Base-by-base conservation (phyloP, 1,140 invertebrate genomes). In the Contarinia nasturtii region DNA sequence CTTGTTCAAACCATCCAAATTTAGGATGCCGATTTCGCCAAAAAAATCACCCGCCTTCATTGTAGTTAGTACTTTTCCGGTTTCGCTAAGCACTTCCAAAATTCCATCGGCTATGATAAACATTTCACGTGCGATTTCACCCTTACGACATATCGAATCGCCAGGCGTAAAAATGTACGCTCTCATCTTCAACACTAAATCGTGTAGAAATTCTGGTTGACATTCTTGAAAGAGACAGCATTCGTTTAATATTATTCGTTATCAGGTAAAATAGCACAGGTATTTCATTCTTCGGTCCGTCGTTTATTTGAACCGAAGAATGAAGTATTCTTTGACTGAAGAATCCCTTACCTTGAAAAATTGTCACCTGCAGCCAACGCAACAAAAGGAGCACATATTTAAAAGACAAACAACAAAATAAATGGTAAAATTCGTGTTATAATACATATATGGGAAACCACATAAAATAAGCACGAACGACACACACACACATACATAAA, bases 11-110 rank as follows among this genome's bases (percentile, higher is more conserved):
- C 90, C 91, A 61, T 95, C 90, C 33, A 97, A 69, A 64, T 95
- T 95, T 1, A 97, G 73, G 53, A 97, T 95, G 33, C 91, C 92
- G 55, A 97, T 97, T 69, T 97, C 92, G 7, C 92, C 92, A 58
- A 97, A 97, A 67, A 96, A 97, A 65, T 96, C 91, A 1, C 92
- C 92, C 12, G 91, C 87, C 59, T 91, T 87, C 90, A 97, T 95
- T 42, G 88, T 90, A 1, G 91, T 94, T 10, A 96, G 66, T 0
- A 97, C 87, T 58, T 84, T 76, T 2, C 90, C 90, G 33, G 80
- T 84, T 64, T 95, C 91, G 59, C 90, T 95, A 53, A 90, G 83
- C 12, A 97, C 91, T 70, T 97, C 91, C 20, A 96, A 70, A 52
- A 95, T 91, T 7, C 92, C 92, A 64, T 95, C 91, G 10, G 91